Conservation (phyloP, 2,797 vertebrate species). For the Coregonus sp. region DNA sequence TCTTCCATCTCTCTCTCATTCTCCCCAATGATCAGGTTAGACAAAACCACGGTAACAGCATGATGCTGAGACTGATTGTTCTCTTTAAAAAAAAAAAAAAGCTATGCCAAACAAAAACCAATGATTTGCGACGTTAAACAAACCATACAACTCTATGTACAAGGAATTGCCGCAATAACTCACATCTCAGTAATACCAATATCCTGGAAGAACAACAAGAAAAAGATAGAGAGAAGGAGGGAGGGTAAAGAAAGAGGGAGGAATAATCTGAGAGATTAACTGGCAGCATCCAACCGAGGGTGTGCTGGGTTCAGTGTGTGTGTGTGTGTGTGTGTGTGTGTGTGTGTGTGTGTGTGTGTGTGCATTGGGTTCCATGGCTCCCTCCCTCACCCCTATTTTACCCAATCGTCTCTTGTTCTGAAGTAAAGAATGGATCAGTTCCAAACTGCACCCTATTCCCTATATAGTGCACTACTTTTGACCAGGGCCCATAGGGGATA, state of each 20-base stretch:
- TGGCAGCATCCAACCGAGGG: conserved; percentile 71
- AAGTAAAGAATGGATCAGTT: conserved; percentile 59
- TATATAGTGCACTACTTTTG: too few species aligned
- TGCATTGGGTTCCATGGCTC: conserved; percentile 18
- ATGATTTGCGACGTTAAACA: too few species aligned
- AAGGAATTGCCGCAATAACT: conserved; percentile 5
- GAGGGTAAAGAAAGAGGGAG: conserved; percentile 13
- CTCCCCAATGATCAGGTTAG: conserved; percentile 66
- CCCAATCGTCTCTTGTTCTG: conserved; percentile 76
- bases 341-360: too few species aligned
- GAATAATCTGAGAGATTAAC: conserved; percentile 73
- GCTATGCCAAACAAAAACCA: too few species aligned
- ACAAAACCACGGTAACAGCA: conserved; percentile 46
- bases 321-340: too few species aligned
- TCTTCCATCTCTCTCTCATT: conserved; percentile 27
- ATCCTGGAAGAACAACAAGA: conserved; percentile 51
- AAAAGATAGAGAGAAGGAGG: too few species aligned
- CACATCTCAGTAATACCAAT: conserved; percentile 62
- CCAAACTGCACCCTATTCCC: too few species aligned
- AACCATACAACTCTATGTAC: too few species aligned
- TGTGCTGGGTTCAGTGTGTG: conserved; percentile 57
- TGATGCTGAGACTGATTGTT: too few species aligned
- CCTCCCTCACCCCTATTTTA: conserved; percentile 68
- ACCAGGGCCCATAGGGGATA: too few species aligned
- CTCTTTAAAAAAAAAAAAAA: too few species aligned